Evolutionary conservation across 2,113 vertebrate genomes (phyloP).

Genomic region (Passer domesticus): DNA sequence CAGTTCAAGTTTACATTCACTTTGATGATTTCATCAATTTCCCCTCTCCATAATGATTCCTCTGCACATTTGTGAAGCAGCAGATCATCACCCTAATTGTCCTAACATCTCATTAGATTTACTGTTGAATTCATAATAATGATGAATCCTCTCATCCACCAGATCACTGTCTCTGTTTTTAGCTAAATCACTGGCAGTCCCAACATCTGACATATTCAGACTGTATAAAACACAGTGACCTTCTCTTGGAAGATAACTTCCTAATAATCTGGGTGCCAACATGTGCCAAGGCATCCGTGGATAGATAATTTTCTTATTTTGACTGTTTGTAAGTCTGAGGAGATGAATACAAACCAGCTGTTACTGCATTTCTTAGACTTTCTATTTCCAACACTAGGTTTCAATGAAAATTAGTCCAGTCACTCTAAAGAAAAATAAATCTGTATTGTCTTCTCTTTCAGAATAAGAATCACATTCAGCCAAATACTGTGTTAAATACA

Average conservation of each 20-base stretch:
- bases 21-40: slow-evolving; percentile 15
- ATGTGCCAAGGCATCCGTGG: background rate
- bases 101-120: background rate
- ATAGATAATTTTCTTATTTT: background rate
- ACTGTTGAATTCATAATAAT: background rate
- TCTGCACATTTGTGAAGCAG: background rate
- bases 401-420: background rate
- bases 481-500: background rate
- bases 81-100: background rate
- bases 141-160: background rate
- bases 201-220: background rate
- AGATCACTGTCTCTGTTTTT: background rate
- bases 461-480: background rate
- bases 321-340: background rate
- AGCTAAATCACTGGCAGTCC: background rate
- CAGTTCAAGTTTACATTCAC: background rate
- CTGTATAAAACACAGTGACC: background rate
- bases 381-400: background rate
- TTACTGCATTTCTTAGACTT: background rate
- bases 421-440: background rate
- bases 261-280: background rate
- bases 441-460: background rate
- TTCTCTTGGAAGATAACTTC: background rate
- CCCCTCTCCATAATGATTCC: background rate
- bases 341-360: background rate